These are phyloP conservation scores for Gymnocheta viridis DNA, from an alignment of 2,888 invertebrate species.

Conservation along the genomic window DNA sequence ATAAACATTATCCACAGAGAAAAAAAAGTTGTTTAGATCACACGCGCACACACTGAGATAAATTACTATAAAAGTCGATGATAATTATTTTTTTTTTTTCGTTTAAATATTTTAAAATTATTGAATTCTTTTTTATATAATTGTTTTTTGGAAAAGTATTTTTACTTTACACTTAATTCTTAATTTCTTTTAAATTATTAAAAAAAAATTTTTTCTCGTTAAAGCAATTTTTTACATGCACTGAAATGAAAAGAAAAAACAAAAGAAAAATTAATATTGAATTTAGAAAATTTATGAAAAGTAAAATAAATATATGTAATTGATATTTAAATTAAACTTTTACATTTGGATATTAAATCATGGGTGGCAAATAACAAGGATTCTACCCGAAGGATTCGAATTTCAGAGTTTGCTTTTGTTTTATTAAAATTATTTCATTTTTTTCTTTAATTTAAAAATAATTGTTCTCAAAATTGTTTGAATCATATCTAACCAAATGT, in stretches of 20 bases:
- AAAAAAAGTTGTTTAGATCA: not conserved
- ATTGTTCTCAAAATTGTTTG: too few relatives aligned
- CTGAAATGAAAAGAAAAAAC: conserved; percentile 38
- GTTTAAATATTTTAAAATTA: conserved; percentile 6
- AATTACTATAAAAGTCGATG: conserved; percentile 14
- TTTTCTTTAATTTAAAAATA: too few relatives aligned
- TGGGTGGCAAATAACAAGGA: too few relatives aligned
- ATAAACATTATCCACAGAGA: conserved; percentile 62
- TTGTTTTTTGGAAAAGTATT: not conserved
- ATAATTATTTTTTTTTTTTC: not conserved
- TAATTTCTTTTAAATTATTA: conserved; percentile 19
- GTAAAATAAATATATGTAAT: not conserved
- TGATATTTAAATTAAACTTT: too few relatives aligned
- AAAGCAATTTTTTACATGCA: conserved; percentile 11
- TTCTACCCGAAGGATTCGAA: too few relatives aligned
- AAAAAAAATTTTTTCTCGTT: not conserved
- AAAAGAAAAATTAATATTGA: not conserved
- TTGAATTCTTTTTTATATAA: not conserved
- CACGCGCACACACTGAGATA: not conserved
- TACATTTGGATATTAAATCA: too few relatives aligned
- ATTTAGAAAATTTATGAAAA: not conserved
- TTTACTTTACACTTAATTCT: conserved; percentile 17
- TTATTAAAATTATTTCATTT: too few relatives aligned
- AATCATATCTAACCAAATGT: too few relatives aligned
- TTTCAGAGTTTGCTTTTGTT: too few relatives aligned